phyloP scores from a whole-genome alignment of 2,888 invertebrate genomes.

The Chouioia cunea region DNA sequence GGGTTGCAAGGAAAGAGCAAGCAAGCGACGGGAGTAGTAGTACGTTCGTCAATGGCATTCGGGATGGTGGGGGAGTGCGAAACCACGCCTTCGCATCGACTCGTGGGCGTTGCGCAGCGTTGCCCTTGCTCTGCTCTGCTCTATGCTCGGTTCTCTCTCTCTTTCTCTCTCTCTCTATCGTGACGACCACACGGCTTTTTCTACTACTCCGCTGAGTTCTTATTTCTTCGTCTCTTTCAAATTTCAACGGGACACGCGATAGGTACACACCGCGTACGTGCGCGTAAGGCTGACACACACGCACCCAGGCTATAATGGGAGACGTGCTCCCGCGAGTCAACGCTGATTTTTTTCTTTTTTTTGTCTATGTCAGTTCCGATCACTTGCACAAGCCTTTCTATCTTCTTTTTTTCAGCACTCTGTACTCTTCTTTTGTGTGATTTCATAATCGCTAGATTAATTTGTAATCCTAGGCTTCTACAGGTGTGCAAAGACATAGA shows the following conservation, averaged over 20 bases:
- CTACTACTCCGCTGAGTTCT: slow-evolving; percentile 26
- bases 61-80: background rate
- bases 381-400: slow-evolving; percentile 2
- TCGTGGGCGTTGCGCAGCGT: slow-evolving; percentile 43
- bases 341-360: no score
- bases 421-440: slow-evolving; percentile 55
- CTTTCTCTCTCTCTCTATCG: slow-evolving; percentile 21
- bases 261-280: slow-evolving; percentile 3
- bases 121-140: slow-evolving; percentile 22
- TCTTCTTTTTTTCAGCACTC: slow-evolving; percentile 11
- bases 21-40: slow-evolving; percentile 18
- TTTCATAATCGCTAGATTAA: slow-evolving; percentile 63
- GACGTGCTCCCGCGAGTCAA: no score
- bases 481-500: no score
- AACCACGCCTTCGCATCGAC: slow-evolving; percentile 34
- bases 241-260: slow-evolving; percentile 11
- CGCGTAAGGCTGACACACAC: background rate
- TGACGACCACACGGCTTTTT: background rate
- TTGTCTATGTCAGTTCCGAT: slow-evolving; percentile 10
- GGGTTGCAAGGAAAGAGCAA: no score
- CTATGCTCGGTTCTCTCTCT: slow-evolving; percentile 15
- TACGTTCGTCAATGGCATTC: slow-evolving; percentile 35
- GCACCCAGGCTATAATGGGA: no score
- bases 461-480: no score
- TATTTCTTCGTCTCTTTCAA: slow-evolving; percentile 42